Evolutionary conservation across 2,888 invertebrate genomes (phyloP).

Genomic region (Phytoseiulus persimilis): DNA sequence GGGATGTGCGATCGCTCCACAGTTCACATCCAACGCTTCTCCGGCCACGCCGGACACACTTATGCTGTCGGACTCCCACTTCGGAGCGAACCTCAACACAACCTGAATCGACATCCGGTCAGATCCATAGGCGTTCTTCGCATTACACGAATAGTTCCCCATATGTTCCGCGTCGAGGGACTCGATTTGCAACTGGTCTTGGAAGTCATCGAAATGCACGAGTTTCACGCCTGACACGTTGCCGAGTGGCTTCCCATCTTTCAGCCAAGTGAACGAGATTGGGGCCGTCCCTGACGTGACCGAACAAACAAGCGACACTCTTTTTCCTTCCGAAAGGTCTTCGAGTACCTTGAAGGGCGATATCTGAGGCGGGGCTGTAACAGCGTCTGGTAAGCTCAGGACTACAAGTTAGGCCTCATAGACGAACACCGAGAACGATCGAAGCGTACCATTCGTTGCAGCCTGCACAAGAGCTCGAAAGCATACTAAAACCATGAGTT

Average conservation of each 20-base stretch:
- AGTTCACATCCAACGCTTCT: not conserved
- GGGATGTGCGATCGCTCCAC: constrained; percentile 7
- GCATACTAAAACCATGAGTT: not conserved
- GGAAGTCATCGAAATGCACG: constrained; percentile 22
- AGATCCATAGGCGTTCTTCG: constrained; percentile 17
- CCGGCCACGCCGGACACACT: not conserved
- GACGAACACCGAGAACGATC: not conserved
- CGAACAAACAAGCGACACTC: constrained; percentile 9
- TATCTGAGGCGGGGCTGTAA: constrained; percentile 29
- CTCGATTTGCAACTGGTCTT: constrained; percentile 17
- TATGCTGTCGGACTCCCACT: not conserved
- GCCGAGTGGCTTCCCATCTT: not conserved
- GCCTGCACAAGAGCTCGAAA: not conserved
- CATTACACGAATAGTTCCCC: constrained; percentile 8
- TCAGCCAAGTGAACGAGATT: constrained; percentile 9
- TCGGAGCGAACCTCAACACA: constrained; percentile 7
- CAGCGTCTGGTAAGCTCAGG: not conserved
- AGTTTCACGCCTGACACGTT: not conserved
- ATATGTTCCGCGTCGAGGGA: not conserved
- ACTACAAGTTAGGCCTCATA: not conserved
- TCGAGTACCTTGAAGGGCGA: constrained; percentile 27
- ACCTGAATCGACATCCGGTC: constrained; percentile 6
- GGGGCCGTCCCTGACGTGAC: constrained; percentile 11
- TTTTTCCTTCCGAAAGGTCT: constrained; percentile 9
- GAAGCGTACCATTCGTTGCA: not conserved